Evolutionary conservation across 2,888 invertebrate genomes (phyloP), one percentile per base, ranked within the genome.

Genomic region (Pherbina coryleti): DNA sequence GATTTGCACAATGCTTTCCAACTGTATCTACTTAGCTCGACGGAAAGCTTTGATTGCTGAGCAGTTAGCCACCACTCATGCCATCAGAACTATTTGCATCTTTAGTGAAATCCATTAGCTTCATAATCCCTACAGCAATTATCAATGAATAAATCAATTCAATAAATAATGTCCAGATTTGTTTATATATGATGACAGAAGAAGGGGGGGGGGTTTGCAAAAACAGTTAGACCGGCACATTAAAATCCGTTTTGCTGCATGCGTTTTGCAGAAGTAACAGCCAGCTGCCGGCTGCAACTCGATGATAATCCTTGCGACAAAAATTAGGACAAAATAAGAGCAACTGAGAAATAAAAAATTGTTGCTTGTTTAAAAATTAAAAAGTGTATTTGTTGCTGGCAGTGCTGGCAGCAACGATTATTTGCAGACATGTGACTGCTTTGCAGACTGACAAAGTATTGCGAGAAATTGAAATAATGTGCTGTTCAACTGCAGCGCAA

Each of bases 331-430:
- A 37, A 22, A 28, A 37, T 17, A 67, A 37, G 11, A 8, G n/a
- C 3, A 25, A 79, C 67, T 78, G 79, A 77, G 67, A 75, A 76
- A 79, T 75, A 78, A 79, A 80, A 79, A 77, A 74, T 75, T 78
- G 70, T 77, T 75, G 22, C 8, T 25, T 28, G 60, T 28, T 28
- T 60, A 28, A n/a, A n/a, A n/a, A n/a, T n/a, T n/a, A n/a, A n/a
- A n/a, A n/a, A n/a, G n/a, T 28, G 14, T 17, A 14, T 25, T 64
- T 34, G 34, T 28, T 55, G 55, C 19, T 44, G 44, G 57, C 57
- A 60, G 19, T 22, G 25, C 57, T 22, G 22, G 57, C 44, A 44
- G 44, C 44, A 64, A 9, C n/a, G n/a, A 34, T 8, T 64, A 8
- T 25, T 7, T 34, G 64, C 17, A 9, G 69, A 44, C 28, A 11